A percentile compares a stretch with the other conserved stretches of the same genome.
These are phyloP conservation scores for Bombus huntii DNA, from an alignment of 1,140 invertebrate species.

Conservation along the genomic window DNA sequence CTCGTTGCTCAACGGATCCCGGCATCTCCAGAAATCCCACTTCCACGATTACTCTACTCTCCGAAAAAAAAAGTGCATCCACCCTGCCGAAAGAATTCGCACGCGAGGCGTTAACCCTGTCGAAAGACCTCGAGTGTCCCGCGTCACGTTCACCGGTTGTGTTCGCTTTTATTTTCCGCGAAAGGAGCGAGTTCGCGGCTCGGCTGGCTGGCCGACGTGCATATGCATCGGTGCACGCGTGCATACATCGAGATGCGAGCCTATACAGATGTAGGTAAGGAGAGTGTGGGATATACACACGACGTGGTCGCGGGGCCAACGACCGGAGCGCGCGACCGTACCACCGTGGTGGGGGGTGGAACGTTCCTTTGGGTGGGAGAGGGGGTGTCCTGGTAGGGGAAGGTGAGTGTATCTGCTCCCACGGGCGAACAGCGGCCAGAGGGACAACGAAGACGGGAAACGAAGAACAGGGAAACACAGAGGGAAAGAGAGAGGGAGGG, in stretches of 20 bases:
- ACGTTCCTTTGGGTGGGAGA: constrained; percentile 6
- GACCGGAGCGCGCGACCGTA: constrained; percentile 77
- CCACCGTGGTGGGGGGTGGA: constrained; percentile 31
- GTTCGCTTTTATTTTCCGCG: constrained; percentile 63
- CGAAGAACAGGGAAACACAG: constrained; percentile 41
- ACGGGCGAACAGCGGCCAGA: constrained; percentile 23
- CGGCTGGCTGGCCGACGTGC: constrained; percentile 20
- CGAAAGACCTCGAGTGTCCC: constrained; percentile 25
- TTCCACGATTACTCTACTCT: no score
- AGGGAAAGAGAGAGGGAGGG: background rate
- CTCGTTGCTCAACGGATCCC: background rate
- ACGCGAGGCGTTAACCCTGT: background rate
- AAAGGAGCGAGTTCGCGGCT: constrained; percentile 43
- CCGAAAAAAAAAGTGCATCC: background rate
- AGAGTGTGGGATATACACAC: constrained; percentile 74
- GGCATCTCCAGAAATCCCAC: background rate
- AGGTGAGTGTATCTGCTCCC: constrained; percentile 60
- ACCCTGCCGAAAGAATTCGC: background rate
- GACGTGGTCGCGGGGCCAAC: constrained; percentile 78
- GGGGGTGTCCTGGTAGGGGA: constrained; percentile 51
- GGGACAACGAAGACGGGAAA: constrained; percentile 35
- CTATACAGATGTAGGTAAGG: constrained; percentile 55
- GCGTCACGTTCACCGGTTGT: constrained; percentile 64
- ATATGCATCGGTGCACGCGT: constrained; percentile 28
- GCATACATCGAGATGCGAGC: background rate